Base-by-base conservation (phyloP, 1,140 invertebrate genomes). In the Drosophila cardini region DNA sequence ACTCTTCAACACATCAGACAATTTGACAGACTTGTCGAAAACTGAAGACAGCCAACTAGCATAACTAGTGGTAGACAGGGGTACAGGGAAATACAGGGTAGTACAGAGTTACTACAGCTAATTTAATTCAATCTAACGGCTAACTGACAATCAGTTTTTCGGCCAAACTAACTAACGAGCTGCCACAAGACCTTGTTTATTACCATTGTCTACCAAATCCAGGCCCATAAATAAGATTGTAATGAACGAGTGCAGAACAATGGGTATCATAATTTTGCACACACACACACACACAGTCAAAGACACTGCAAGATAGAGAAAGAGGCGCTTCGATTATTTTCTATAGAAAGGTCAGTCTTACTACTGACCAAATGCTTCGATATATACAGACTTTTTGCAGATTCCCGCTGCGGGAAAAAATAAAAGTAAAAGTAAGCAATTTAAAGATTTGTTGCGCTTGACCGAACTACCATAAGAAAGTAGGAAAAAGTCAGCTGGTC, bases 341-440 rank as follows among this genome's bases (percentile, higher is more conserved):
- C 68, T 58, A 71, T 64, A 50, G 68, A 80, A 83, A 85, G 67
- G 80, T 78, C 80, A 80, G 64, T 48, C 69, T 58, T 57, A 50
- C 61, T 45, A 83, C 79, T 68, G 79, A 55, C 57, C 61, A 68
- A 64, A 55, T 52, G 32, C 13, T 40, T 11, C 50, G 43, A 64
- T 48, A 26, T 60, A 40, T 32, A 18, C 60, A 70, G 42, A n/a
- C n/a, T 26, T 42, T 34, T 62, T 43, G 43, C 69, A 70, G 43
- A 58, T 30, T 46, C 43, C 55, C 15, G 53, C 30, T 36, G 63
- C 34, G 55, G 13, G 21, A 26, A 26, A 26, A 26, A 26, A 26
- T 26, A 34, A 83, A 85, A 85, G 81, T 85, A 85, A 85, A 81
- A 85, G 81, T 85, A 85, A 85, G 81, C 69, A 74, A 80, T 85